Conservation (phyloP, 2,888 invertebrate genomes). For the Ormyrus thymus region DNA sequence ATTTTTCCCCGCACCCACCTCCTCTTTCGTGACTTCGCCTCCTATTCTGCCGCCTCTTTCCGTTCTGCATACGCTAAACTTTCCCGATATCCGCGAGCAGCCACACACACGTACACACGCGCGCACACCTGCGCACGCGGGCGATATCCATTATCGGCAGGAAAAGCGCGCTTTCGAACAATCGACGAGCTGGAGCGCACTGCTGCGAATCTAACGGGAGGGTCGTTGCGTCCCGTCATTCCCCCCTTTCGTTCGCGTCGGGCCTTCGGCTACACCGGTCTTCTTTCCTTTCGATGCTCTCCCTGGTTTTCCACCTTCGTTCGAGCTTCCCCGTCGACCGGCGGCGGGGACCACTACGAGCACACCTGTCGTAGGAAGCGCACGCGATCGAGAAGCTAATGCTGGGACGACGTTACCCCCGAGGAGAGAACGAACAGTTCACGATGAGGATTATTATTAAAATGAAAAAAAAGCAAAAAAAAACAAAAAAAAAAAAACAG, state of each 20-base stretch:
- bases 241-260: not conserved
- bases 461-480: not conserved
- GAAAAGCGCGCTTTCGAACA: not conserved
- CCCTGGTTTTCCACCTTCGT: too few relatives aligned
- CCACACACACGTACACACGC: not conserved
- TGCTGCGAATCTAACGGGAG: not conserved
- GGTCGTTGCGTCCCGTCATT: not conserved
- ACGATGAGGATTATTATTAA: not conserved
- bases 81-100: not conserved
- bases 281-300: too few relatives aligned
- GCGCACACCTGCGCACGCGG: not conserved
- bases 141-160: slow-evolving; percentile 7
- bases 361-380: too few relatives aligned
- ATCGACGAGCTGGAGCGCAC: not conserved
- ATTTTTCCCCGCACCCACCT: not conserved
- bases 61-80: not conserved
- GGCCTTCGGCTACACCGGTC: not conserved
- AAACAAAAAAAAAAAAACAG: not conserved
- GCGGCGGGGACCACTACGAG: too few relatives aligned
- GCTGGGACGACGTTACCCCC: too few relatives aligned
- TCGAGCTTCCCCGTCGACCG: too few relatives aligned
- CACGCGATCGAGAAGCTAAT: too few relatives aligned
- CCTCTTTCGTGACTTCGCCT: too few relatives aligned
- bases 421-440: too few relatives aligned
- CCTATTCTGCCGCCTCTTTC: not conserved